A percentile compares a stretch with the other conserved stretches of the same genome.
Evolutionary conservation across 2,113 vertebrate genomes (phyloP).

Genomic region (Vombatus ursinus): DNA sequence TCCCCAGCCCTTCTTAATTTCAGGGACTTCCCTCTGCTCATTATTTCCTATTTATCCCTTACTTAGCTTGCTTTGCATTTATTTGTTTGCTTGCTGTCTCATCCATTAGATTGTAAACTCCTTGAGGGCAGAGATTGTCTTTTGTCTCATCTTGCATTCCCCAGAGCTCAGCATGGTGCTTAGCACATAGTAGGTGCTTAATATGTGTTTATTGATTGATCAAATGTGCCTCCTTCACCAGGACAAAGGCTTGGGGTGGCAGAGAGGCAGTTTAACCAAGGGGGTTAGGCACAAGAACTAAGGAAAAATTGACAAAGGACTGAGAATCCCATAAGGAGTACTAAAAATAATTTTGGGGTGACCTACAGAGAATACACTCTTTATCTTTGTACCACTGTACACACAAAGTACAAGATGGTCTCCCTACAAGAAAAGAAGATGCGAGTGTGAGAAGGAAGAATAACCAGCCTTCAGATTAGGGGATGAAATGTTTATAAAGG

Average conservation of each 20-base stretch:
- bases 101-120: background rate
- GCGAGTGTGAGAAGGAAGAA: background rate
- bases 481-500: background rate
- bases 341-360: background rate
- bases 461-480: background rate
- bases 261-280: background rate
- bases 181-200: background rate
- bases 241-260: background rate
- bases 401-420: background rate
- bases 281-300: background rate
- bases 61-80: background rate
- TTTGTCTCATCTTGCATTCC: background rate
- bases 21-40: background rate
- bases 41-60: background rate
- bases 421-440: background rate
- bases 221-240: background rate
- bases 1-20: background rate
- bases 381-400: background rate
- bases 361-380: background rate
- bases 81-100: background rate
- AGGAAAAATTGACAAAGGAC: background rate
- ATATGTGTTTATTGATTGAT: background rate
- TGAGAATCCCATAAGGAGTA: background rate
- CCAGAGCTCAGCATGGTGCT: too few relatives aligned
- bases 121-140: background rate